Conservation (phyloP, 2,888 invertebrate genomes). For the Microplitis manilae region DNA sequence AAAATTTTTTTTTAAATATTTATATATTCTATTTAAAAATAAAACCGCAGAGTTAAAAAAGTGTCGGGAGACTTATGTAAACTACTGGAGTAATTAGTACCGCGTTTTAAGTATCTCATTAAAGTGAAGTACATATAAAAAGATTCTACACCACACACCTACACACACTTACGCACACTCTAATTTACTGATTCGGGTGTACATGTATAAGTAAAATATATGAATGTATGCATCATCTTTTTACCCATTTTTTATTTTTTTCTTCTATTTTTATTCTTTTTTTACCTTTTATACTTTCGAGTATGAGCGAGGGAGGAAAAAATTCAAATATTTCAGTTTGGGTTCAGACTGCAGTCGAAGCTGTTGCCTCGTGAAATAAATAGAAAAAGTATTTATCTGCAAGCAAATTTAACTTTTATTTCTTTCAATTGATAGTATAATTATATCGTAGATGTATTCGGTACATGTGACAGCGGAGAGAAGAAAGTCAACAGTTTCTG, state of each 20-base stretch:
- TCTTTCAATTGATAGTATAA: neutral
- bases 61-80: slow-evolving; percentile 5
- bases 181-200: slow-evolving; percentile 22
- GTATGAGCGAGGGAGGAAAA: neutral
- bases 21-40: neutral
- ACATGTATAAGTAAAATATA: slow-evolving; percentile 4
- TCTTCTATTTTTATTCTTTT: slow-evolving; percentile 7
- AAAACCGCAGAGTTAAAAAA: slow-evolving; percentile 8
- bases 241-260: neutral
- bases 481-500: slow-evolving; percentile 54
- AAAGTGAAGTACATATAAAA: slow-evolving; percentile 47
- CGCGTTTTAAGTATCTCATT: slow-evolving; percentile 61
- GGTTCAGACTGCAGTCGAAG: slow-evolving; percentile 9
- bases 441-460: slow-evolving; percentile 59
- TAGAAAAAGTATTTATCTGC: too few species aligned
- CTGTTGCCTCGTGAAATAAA: neutral
- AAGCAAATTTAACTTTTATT: neutral
- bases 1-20: neutral
- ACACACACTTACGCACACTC: slow-evolving; percentile 18
- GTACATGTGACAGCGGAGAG: slow-evolving; percentile 63
- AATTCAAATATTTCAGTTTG: slow-evolving; percentile 9
- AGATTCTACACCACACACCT: slow-evolving; percentile 13
- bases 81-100: slow-evolving; percentile 60
- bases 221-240: slow-evolving; percentile 15
- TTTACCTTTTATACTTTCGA: neutral